phyloP scores from a whole-genome alignment of 2,888 invertebrate genomes.

The Limenitis arthemis region DNA sequence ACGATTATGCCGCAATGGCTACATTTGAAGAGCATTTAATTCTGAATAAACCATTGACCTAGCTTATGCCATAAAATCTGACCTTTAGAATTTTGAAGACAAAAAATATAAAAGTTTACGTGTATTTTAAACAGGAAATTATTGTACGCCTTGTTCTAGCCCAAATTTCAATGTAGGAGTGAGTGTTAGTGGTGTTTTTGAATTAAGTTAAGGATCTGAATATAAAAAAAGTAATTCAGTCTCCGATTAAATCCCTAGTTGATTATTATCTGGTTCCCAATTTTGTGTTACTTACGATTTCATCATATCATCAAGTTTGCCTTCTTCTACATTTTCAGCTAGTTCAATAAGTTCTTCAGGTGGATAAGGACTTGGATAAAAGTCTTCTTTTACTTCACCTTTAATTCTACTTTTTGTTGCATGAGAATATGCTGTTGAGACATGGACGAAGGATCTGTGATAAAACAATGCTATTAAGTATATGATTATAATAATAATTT shows the following conservation, averaged over 20 bases:
- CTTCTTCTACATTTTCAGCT: not conserved
- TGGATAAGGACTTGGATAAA: not conserved
- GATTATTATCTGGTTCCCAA: not conserved
- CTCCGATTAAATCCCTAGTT: not conserved
- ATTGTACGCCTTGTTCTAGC: no score
- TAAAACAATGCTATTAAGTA: not conserved
- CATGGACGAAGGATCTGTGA: not conserved
- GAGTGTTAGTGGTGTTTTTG: no score
- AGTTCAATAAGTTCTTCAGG: not conserved
- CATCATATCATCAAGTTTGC: not conserved
- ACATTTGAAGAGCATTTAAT: no score
- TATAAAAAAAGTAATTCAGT: not conserved
- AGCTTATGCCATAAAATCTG: no score
- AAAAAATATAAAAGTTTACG: no score
- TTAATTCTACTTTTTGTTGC: not conserved
- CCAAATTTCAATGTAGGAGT: no score
- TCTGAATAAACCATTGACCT: no score
- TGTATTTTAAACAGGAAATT: not conserved
- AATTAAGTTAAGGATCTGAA: not conserved
- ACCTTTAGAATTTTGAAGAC: no score
- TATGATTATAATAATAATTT: not conserved
- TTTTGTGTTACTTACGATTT: not conserved
- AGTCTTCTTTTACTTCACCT: not conserved
- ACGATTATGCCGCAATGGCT: no score
- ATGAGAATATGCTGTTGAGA: not conserved